Conservation (phyloP, 2,888 invertebrate genomes). For the Yponomeuta cagnagella region DNA sequence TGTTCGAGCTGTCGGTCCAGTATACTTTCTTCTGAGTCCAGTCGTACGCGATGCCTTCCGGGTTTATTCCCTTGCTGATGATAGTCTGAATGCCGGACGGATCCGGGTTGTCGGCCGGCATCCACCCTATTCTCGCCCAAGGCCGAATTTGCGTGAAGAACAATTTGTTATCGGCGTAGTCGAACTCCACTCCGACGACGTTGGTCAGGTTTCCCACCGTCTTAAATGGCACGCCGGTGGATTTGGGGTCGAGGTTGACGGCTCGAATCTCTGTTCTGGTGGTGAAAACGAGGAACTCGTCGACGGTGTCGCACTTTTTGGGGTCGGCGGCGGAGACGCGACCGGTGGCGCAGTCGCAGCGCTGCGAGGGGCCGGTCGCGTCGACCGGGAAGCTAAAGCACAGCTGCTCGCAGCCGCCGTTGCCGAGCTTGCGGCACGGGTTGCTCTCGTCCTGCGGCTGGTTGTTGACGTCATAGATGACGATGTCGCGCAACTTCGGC, state of each 20-base stretch:
- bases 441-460: conserved; percentile 90
- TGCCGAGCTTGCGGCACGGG: conserved; percentile 84
- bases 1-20: conserved; percentile 97
- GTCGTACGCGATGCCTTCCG: conserved; percentile 96
- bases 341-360: conserved; percentile 96
- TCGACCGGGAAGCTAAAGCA: conserved; percentile 94
- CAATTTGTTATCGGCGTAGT: conserved; percentile 89
- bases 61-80: conserved; percentile 88
- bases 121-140: conserved; percentile 90
- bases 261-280: conserved; percentile 95
- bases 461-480: conserved; percentile 90
- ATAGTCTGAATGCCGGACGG: conserved; percentile 79
- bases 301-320: conserved; percentile 86
- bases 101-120: conserved; percentile 83
- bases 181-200: conserved; percentile 97
- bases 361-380: conserved; percentile 71
- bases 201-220: conserved; percentile 91
- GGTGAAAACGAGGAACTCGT: conserved; percentile 94
- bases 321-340: conserved; percentile 78
- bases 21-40: conserved; percentile 99
- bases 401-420: conserved; percentile 93
- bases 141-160: conserved; percentile 96
- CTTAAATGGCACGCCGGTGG: conserved; percentile 88
- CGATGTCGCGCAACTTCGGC: conserved; percentile 90
- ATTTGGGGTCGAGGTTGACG: conserved; percentile 89